phyloP scores from a whole-genome alignment of 1,140 invertebrate genomes.

The Brevipalpus yothersi region DNA sequence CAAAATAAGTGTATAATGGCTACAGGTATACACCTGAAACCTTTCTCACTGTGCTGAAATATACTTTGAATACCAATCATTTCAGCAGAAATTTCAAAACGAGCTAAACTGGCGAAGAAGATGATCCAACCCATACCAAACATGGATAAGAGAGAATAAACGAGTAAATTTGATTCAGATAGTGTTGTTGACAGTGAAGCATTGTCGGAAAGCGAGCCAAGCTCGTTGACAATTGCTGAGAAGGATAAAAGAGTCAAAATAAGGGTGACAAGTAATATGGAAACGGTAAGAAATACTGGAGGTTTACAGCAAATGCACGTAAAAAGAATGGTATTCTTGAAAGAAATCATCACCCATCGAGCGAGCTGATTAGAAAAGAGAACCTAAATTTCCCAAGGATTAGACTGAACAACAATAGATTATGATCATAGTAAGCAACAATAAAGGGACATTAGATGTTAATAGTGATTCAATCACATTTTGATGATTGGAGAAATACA shows the following conservation, averaged over 20 bases:
- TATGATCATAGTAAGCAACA: too few species aligned
- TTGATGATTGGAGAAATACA: too few species aligned
- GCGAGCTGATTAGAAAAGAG: too few species aligned
- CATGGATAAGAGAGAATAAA: not conserved
- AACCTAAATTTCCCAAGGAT: too few species aligned
- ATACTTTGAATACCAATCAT: not conserved
- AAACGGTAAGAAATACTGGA: not conserved
- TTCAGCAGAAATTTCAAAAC: not conserved
- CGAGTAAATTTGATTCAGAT: not conserved
- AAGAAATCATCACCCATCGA: too few species aligned
- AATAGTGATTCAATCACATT: too few species aligned
- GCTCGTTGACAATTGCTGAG: not conserved
- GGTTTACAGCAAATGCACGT: not conserved
- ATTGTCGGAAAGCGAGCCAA: not conserved
- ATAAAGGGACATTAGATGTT: too few species aligned
- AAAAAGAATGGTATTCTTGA: not conserved
- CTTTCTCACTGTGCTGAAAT: not conserved
- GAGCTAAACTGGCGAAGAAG: not conserved
- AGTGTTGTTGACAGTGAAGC: not conserved
- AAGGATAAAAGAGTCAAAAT: not conserved
- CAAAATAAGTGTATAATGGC: not conserved
- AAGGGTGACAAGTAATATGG: not conserved
- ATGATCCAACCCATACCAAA: not conserved
- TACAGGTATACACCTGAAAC: not conserved
- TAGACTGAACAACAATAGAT: too few species aligned